Percentiles rank a stretch among this genome's conserved stretches.
Evolutionary conservation across 2,797 vertebrate genomes (phyloP).

Genomic region (Rhinatrema bivittatum): DNA sequence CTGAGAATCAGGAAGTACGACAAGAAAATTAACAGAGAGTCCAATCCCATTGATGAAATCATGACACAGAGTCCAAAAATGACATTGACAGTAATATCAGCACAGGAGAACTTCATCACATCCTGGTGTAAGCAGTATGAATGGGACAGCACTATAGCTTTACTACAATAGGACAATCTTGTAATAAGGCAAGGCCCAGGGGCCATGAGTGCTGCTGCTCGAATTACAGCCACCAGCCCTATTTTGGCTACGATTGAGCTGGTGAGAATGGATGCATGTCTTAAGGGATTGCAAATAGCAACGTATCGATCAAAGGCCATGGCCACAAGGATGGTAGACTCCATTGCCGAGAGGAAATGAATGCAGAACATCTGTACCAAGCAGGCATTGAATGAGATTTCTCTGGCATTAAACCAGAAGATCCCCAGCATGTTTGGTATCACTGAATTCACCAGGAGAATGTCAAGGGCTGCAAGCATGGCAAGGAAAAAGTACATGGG

Average conservation of each 20-base stretch:
- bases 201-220: conserved; percentile 13
- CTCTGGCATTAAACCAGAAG: conserved; percentile 37
- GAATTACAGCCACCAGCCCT: background rate
- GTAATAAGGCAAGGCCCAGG: conserved; percentile 12
- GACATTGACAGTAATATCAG: conserved; percentile 14
- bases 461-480: conserved; percentile 36
- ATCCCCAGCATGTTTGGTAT: conserved; percentile 28
- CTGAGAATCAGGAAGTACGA: conserved; percentile 33
- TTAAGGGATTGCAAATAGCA: conserved; percentile 19
- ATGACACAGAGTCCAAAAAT: conserved; percentile 16
- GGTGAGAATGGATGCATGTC: conserved; percentile 16
- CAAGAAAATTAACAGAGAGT: conserved; percentile 12
- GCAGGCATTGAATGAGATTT: conserved; percentile 37
- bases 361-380: conserved; percentile 17
- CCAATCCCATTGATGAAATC: conserved; percentile 12
- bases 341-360: conserved; percentile 48
- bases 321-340: conserved; percentile 50
- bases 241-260: background rate
- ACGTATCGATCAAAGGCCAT: conserved; percentile 65
- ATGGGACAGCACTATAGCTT: conserved; percentile 14
- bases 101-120: conserved; percentile 19
- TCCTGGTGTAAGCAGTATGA: conserved; percentile 27
- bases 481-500: conserved; percentile 28
- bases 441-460: conserved; percentile 32
- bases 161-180: conserved; percentile 9